These are phyloP conservation scores for Miniopterus natalensis DNA, from an alignment of 2,113 vertebrate genomes.

Conservation along the genomic window DNA sequence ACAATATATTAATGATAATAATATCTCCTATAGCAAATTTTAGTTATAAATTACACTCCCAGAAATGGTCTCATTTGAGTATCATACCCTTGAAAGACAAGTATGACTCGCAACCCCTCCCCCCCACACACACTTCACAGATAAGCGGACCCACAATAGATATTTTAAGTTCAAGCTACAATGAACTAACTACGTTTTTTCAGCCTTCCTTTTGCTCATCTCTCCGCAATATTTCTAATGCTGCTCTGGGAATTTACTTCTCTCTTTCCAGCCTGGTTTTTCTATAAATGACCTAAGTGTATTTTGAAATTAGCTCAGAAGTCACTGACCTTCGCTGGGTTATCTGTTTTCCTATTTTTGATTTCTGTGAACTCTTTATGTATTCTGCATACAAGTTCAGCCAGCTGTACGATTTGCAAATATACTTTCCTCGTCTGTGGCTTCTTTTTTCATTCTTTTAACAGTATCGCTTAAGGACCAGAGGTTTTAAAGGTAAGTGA, in stretches of 20 bases:
- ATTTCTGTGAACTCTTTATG: neutral
- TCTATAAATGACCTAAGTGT: neutral
- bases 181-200: neutral
- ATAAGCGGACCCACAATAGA: neutral
- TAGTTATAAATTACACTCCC: slow-evolving; percentile 43
- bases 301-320: slow-evolving; percentile 20
- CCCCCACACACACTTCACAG: neutral
- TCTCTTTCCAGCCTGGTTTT: neutral
- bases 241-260: neutral
- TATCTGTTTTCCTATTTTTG: neutral
- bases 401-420: neutral
- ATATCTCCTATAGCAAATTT: slow-evolving; percentile 14
- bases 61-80: slow-evolving; percentile 65
- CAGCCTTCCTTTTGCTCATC: neutral
- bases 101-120: neutral
- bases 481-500: neutral
- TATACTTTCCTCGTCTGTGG: neutral
- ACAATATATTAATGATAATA: slow-evolving; percentile 50
- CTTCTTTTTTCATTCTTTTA: slow-evolving; percentile 1
- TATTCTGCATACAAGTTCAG: neutral
- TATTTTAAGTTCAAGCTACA: neutral
- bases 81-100: slow-evolving; percentile 46
- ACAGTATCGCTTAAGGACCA: neutral
- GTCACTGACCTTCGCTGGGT: neutral
- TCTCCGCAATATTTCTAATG: neutral